These are phyloP conservation scores for Thermophis baileyi DNA, from an alignment of 2,113 vertebrate genomes.

Conservation along the genomic window DNA sequence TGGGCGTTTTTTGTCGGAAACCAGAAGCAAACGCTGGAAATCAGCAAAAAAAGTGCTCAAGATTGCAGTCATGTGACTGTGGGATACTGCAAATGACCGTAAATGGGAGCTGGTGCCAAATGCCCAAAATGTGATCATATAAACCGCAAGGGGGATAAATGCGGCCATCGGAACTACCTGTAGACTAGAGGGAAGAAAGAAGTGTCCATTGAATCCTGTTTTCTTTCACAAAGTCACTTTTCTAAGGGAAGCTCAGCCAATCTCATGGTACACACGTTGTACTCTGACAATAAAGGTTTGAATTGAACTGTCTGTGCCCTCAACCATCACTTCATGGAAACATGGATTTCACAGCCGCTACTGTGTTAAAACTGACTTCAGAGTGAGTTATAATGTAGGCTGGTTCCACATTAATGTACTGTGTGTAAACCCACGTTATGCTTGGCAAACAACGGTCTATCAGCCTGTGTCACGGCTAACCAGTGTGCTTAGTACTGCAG, in stretches of 20 bases:
- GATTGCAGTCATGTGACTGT: neutral
- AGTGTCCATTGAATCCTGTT: neutral
- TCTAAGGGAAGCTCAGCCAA: too few species aligned
- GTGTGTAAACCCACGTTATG: neutral
- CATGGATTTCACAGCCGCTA: neutral
- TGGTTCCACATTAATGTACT: neutral
- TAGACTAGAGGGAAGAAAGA: neutral
- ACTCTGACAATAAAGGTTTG: too few species aligned
- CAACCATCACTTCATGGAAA: neutral
- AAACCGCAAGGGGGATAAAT: neutral
- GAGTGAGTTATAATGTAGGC: neutral
- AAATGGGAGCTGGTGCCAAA: neutral
- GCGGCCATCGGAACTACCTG: neutral
- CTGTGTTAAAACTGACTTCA: neutral
- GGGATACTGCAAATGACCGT: neutral
- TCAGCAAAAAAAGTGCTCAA: neutral
- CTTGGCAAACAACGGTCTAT: neutral
- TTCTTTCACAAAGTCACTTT: neutral
- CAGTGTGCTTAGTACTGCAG: too few species aligned
- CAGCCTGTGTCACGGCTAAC: neutral
- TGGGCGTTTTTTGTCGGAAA: neutral
- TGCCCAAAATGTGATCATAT: neutral
- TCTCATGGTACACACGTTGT: too few species aligned
- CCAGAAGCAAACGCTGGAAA: neutral
- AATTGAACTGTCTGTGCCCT: neutral